These are phyloP conservation scores for Nematostella vectensis DNA, from an alignment of 92 coral and sea anemone species.

Conservation along the genomic window DNA sequence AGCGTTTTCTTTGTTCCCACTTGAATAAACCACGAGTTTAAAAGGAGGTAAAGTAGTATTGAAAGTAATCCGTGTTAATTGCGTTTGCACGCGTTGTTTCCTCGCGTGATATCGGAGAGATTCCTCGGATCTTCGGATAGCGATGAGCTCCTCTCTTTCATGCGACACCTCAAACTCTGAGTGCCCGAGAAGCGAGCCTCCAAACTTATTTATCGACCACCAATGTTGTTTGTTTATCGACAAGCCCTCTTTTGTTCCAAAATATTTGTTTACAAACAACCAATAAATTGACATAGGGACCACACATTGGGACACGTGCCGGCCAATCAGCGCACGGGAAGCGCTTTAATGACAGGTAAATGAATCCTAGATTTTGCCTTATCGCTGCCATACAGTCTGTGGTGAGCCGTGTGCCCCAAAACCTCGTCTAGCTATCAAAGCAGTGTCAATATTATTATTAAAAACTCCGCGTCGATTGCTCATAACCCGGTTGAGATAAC, in stretches of 20 bases:
- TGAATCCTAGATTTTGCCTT: conserved; percentile 1
- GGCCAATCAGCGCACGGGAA: background rate
- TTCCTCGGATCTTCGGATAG: no score
- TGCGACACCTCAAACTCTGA: no score
- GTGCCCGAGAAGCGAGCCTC: background rate
- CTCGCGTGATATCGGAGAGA: no score
- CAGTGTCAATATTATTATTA: conserved; percentile 32
- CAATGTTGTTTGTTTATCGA: conserved; percentile 74
- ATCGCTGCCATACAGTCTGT: conserved; percentile 6
- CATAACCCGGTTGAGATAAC: background rate
- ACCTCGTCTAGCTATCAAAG: conserved; percentile 10
- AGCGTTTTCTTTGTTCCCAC: no score
- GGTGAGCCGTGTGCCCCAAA: conserved; percentile 2
- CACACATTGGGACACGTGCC: conserved; percentile 33
- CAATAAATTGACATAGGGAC: conserved; percentile 55
- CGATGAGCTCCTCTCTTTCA: no score
- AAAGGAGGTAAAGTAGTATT: no score
- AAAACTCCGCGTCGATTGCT: conserved; percentile 3
- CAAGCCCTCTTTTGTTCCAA: conserved; percentile 72
- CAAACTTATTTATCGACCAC: conserved; percentile 60
- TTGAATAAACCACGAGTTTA: no score
- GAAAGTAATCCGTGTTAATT: no score
- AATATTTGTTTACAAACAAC: conserved; percentile 86
- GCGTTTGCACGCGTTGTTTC: no score
- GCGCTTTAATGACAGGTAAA: conserved; percentile 5